Conservation (phyloP, 2,797 vertebrate genomes). For the Eospalax fontanierii region DNA sequence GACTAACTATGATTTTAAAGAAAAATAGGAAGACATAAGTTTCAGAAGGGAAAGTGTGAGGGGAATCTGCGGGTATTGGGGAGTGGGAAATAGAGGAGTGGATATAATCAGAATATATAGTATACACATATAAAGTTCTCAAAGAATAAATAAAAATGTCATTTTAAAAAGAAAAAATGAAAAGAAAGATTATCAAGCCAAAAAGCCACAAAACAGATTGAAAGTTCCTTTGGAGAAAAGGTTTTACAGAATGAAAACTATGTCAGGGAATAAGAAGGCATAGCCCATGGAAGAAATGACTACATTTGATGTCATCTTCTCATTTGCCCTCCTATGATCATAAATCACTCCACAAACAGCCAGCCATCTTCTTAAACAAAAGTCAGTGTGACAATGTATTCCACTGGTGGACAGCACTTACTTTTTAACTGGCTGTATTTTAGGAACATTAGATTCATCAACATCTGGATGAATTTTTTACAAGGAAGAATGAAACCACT, state of each 20-base stretch:
- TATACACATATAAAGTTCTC: no score
- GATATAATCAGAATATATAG: no score
- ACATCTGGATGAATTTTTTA: slow-evolving; percentile 84
- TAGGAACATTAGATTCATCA: slow-evolving; percentile 89
- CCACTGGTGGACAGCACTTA: slow-evolving; percentile 87
- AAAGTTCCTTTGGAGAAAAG: slow-evolving; percentile 99
- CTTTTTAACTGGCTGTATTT: slow-evolving; percentile 90
- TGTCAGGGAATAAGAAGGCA: slow-evolving; percentile 99
- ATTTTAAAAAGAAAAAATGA: slow-evolving; percentile 84
- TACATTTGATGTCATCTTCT: slow-evolving; percentile 89
- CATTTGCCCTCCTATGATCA: slow-evolving; percentile 85
- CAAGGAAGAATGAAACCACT: no score
- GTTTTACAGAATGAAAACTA: slow-evolving; percentile 99
- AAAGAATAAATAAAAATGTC: no score
- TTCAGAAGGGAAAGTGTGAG: no score
- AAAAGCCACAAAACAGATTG: slow-evolving; percentile 99
- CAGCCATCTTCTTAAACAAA: slow-evolving; percentile 90
- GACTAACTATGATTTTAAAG: no score
- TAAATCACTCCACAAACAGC: slow-evolving; percentile 85
- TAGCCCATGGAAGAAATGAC: slow-evolving; percentile 90
- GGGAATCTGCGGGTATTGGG: no score
- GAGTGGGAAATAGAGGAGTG: no score
- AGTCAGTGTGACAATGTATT: slow-evolving; percentile 84
- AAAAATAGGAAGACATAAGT: no score
- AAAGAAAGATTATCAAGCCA: slow-evolving; percentile 99